Evolutionary conservation across 2,888 invertebrate genomes (phyloP), one percentile per base, ranked within the genome.

Genomic region (Torymus auratus): DNA sequence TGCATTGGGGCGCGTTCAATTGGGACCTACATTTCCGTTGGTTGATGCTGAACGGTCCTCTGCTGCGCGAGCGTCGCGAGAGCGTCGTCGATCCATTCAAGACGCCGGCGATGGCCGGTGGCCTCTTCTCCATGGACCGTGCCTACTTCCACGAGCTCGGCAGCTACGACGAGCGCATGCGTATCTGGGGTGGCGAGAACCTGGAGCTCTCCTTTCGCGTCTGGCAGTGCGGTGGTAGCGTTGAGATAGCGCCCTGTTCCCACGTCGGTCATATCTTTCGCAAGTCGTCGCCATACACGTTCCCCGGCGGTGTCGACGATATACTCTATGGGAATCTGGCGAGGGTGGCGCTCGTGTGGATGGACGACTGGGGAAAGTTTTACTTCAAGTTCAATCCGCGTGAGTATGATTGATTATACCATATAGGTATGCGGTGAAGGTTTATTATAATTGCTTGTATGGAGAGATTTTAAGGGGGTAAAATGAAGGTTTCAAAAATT

Each of bases 151-250:
- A 96, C 92, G 94, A 97, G 83, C 91, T 97, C 15, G 98, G 98
- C 0, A 93, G 93, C 10, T 95, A 95, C 84, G 95, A 95, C 84
- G 93, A 94, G 23, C 86, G 93, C 60, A 94, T 95, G 94, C 94
- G 95, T 85, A 97, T 99, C 82, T 99, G 99, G 99, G 99, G 99
- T 4, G 99, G 98, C 0, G 99, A 99, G 91, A 99, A 99, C 91
- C 93, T 99, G 55, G 99, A 99, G 91, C 93, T 99, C 90, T 99
- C 99, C 0, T 98, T 99, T 91, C 94, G 99, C 84, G 96, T 97
- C 0, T 98, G 98, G 98, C 97, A 97, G 89, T 98, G 98, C 86
- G 98, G 98, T 0, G 98, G 98, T 0, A 93, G 94, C 79, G 94
- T 98, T 0, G 96, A 98, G 91, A 98, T 98, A 70, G 96, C 95